Evolutionary conservation across 2,797 vertebrate genomes (phyloP).

Genomic region (Coilia nasus): DNA sequence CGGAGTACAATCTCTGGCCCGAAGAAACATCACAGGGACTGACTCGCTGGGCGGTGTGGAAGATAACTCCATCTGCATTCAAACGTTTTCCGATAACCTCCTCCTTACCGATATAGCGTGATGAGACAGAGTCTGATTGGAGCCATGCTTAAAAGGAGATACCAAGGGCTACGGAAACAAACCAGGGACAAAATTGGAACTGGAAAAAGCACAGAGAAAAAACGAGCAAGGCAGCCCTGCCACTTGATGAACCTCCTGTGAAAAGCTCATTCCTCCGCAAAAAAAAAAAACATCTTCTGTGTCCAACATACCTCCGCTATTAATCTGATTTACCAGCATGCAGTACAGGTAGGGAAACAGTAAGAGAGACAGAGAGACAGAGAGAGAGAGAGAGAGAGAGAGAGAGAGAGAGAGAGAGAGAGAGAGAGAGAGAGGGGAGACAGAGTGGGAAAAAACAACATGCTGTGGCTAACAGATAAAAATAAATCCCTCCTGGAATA

Average conservation of each 20-base stretch:
- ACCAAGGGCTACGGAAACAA: slow-evolving; percentile 6
- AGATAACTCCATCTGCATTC: neutral
- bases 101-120: neutral
- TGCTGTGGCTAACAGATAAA: slow-evolving; percentile 22
- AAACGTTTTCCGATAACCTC: neutral
- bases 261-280: slow-evolving; percentile 6
- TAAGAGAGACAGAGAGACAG: neutral
- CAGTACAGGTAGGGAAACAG: neutral
- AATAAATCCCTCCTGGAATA: slow-evolving; percentile 29
- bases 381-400: neutral
- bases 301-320: neutral
- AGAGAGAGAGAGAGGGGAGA: slow-evolving; percentile 11
- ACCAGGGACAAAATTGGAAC: neutral
- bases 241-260: neutral
- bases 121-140: slow-evolving; percentile 4
- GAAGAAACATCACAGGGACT: neutral
- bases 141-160: neutral
- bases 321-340: neutral
- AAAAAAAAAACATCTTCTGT: neutral
- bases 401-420: neutral
- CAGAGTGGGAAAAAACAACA: slow-evolving; percentile 25
- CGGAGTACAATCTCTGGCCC: neutral
- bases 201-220: neutral
- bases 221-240: neutral
- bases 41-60: neutral